phyloP scores from a whole-genome alignment of 1,140 invertebrate genomes.

The Caenorhabditis briggsae region DNA sequence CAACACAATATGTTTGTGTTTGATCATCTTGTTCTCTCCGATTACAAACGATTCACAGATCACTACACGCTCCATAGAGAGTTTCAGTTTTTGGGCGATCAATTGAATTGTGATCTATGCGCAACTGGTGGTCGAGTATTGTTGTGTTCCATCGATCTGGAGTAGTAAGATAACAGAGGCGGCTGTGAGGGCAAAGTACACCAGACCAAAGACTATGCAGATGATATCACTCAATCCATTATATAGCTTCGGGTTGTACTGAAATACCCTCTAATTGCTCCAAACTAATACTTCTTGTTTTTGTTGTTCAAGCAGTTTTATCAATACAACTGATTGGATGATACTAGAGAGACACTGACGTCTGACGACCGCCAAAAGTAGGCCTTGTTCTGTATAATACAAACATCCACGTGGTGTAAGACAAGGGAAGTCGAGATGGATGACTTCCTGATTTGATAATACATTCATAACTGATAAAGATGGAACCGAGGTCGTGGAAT shows the following conservation, averaged over 20 bases:
- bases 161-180: too few relatives aligned
- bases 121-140: too few relatives aligned
- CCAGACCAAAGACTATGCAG: too few relatives aligned
- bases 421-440: not conserved
- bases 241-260: too few relatives aligned
- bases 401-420: not conserved
- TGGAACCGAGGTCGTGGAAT: too few relatives aligned
- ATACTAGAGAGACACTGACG: slow-evolving; percentile 7
- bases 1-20: too few relatives aligned
- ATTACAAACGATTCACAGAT: not conserved
- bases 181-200: too few relatives aligned
- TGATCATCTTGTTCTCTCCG: too few relatives aligned
- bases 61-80: not conserved
- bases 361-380: not conserved
- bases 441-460: slow-evolving; percentile 24
- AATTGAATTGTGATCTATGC: too few relatives aligned
- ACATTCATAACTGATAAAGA: too few relatives aligned
- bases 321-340: slow-evolving; percentile 1
- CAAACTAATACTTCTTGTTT: not conserved
- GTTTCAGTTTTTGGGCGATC: not conserved
- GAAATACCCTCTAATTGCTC: not conserved
- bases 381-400: not conserved
- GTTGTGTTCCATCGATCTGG: too few relatives aligned
- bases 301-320: not conserved
- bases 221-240: too few relatives aligned